Evolutionary conservation across 2,113 vertebrate species (phyloP).

Genomic region (Rynchops niger): DNA sequence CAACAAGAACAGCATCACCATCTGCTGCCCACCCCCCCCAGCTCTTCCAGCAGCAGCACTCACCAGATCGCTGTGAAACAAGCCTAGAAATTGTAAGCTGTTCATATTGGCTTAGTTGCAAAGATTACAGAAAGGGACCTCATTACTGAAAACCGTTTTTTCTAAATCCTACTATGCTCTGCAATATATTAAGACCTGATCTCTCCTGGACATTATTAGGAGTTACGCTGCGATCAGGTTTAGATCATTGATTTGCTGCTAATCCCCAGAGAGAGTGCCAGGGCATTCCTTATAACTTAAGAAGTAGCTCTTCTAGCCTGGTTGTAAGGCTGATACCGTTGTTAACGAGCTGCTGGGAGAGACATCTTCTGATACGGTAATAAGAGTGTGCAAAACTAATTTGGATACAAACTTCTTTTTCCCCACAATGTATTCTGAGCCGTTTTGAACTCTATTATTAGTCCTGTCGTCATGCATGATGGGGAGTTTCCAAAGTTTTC

Average conservation of each 20-base stretch:
- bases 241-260: not conserved
- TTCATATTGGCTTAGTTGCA: not conserved
- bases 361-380: not conserved
- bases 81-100: not conserved
- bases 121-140: not conserved
- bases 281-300: not conserved
- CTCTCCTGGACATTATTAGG: not conserved
- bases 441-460: not conserved
- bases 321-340: not conserved
- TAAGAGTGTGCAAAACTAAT: not conserved
- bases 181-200: not conserved
- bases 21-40: not conserved
- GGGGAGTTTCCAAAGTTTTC: not conserved
- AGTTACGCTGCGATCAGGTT: not conserved
- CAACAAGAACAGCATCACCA: not conserved
- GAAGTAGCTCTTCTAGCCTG: not conserved
- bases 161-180: not conserved
- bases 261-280: not conserved
- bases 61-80: not conserved
- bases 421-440: not conserved
- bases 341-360: not conserved
- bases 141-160: not conserved
- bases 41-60: not conserved
- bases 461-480: not conserved
- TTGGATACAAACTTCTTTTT: not conserved